phyloP scores from a whole-genome alignment of 2,797 vertebrate species.

The Remorina albescens region DNA sequence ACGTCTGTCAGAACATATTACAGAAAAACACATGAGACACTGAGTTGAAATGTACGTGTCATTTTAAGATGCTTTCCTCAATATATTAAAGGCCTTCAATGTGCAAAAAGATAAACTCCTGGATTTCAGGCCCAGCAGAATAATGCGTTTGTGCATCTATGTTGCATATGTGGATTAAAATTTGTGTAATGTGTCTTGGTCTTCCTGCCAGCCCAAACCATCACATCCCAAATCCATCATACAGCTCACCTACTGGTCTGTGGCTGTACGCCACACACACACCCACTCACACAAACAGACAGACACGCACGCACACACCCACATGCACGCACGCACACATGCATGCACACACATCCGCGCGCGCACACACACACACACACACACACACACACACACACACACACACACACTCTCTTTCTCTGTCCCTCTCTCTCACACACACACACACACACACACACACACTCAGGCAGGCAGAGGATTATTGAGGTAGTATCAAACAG shows the following conservation, averaged over 20 bases:
- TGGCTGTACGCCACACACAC: conserved; percentile 62
- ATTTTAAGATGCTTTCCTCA: conserved; percentile 35
- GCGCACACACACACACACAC: conserved; percentile 43
- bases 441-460: conserved; percentile 38
- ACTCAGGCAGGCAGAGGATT: conserved; percentile 78
- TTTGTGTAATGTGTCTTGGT: conserved; percentile 69
- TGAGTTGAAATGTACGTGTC: conserved; percentile 47
- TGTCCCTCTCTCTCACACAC: no score
- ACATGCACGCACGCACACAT: no score
- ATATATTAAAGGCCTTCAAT: conserved; percentile 46
- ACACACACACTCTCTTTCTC: conserved; percentile 2
- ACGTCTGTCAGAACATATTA: conserved; percentile 66
- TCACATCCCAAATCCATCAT: conserved; percentile 74
- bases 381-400: conserved; percentile 47
- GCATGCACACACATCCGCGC: no score
- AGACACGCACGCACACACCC: conserved; percentile 36
- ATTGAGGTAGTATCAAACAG: conserved; percentile 89
- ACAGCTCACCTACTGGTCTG: conserved; percentile 74
- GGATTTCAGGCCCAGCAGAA: conserved; percentile 18
- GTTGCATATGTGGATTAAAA: conserved; percentile 50
- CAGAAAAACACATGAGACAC: conserved; percentile 57
- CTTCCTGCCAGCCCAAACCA: conserved; percentile 68
- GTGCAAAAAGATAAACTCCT: conserved; percentile 33
- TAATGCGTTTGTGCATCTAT: conserved; percentile 52
- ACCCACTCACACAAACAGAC: conserved; percentile 48